Conservation (phyloP, 2,888 invertebrate genomes). For the Drosophila leonis region DNA sequence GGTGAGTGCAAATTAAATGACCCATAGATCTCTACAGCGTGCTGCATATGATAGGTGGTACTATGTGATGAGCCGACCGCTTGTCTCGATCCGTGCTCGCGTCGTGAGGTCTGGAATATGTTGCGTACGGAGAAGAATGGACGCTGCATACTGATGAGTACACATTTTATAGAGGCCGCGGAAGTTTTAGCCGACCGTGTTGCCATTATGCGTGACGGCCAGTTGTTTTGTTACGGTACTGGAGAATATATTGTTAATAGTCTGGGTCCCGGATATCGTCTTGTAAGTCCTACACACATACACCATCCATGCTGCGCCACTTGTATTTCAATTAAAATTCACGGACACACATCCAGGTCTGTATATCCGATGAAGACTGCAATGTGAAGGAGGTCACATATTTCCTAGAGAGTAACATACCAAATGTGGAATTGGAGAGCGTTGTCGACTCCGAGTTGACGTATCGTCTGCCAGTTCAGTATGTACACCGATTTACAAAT, state of each 20-base stretch:
- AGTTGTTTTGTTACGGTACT: constrained; percentile 91
- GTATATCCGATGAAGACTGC: constrained; percentile 85
- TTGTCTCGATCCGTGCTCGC: constrained; percentile 93
- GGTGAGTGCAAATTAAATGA: constrained; percentile 18
- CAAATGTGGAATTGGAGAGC: constrained; percentile 87
- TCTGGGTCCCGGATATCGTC: constrained; percentile 93
- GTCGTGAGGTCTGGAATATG: constrained; percentile 92
- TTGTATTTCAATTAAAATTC: background rate
- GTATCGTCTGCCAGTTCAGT: constrained; percentile 88
- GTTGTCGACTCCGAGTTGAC: constrained; percentile 90
- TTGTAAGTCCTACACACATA: constrained; percentile 86
- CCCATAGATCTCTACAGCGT: background rate
- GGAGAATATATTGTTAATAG: constrained; percentile 91
- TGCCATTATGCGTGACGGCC: constrained; percentile 92
- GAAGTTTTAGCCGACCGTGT: constrained; percentile 93
- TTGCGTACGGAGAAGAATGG: constrained; percentile 89
- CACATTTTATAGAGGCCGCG: constrained; percentile 95
- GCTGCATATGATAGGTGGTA: constrained; percentile 85
- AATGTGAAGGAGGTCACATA: constrained; percentile 86
- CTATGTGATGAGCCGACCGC: constrained; percentile 91
- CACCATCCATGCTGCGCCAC: background rate
- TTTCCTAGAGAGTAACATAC: constrained; percentile 88
- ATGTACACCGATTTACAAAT: constrained; percentile 87
- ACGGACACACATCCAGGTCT: constrained; percentile 33
- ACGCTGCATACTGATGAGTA: constrained; percentile 91